Evolutionary conservation across 2,797 vertebrate species (phyloP), one percentile per base, ranked within the genome.

Genomic region (Enteromius unitaeniatus): DNA sequence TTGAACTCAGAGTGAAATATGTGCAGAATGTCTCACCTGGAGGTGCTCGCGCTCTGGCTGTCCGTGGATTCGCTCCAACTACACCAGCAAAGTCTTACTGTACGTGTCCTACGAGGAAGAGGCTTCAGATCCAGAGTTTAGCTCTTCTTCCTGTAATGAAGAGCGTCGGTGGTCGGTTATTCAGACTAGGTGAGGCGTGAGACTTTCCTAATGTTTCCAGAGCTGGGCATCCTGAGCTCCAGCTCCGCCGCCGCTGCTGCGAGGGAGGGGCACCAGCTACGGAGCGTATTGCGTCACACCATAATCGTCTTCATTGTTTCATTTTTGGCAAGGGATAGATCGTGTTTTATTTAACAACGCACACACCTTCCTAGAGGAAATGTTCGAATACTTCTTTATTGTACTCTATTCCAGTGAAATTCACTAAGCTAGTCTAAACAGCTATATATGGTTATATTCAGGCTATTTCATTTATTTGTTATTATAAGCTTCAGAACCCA

Each of bases 11-110:
- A 13, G 79, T n/a, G 40, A 73, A 81, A 74, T 34, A 76, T 55
- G 34, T 45, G 64, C 64, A 78, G 64, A 83, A 83, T 69, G 64
- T 83, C 64, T 58, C 74, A 83, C 81, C 74, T 83, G 74, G 74
- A 15, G 72, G 3, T 34, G 17, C 6, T 15, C 26, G 19, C 62
- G 40, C 49, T n/a, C 64, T 53, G 70, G 4, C 31, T 40, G 8
- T 53, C 45, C 42, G 28, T 47, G 60, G 31, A 55, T 55, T 55
- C 68, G 58, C 14, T 75, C 17, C 40, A 69, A 58, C 49, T 69
- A 40, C 6, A 10, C 40, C 31, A 26, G 40, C 40, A 65, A 67
- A 53, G 31, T 82, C n/a, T 26, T 23, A 31, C 62, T 64, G 62
- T 19, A 40, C 8, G 73, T 15, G 23, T 77, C 23, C 31, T 45